A percentile compares a stretch with the other conserved stretches of the same genome.
Conservation (phyloP, 2,797 vertebrate genomes). For the Periparus ater region DNA sequence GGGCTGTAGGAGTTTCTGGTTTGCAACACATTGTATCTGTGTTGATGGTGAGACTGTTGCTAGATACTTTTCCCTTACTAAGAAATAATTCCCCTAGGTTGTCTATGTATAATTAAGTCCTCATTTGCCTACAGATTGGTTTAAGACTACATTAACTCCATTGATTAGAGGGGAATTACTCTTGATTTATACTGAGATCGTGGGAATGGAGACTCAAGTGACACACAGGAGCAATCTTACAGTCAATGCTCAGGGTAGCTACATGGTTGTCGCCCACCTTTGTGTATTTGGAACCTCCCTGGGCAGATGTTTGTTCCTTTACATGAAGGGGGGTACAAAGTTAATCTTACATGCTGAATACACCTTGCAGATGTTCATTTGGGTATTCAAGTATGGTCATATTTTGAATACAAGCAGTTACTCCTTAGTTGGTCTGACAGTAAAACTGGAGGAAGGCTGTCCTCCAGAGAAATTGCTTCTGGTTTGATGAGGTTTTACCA, state of each 20-base stretch:
- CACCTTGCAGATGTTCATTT: not conserved
- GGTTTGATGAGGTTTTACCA: not conserved
- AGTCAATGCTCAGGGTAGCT: not conserved
- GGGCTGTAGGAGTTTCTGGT: not conserved
- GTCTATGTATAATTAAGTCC: not conserved
- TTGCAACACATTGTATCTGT: not conserved
- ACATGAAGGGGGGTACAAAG: not conserved
- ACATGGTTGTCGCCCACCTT: not conserved
- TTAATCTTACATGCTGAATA: not conserved
- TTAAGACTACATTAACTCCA: not conserved
- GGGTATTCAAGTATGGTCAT: not conserved
- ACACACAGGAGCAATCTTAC: not conserved
- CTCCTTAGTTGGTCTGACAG: not conserved
- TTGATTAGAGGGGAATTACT: constrained; percentile 3
- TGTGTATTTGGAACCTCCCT: not conserved
- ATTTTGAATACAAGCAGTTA: not conserved
- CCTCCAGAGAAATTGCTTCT: not conserved
- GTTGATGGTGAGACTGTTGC: not conserved
- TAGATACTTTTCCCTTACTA: not conserved
- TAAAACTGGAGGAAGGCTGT: not conserved
- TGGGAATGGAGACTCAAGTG: not conserved
- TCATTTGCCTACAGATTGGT: not conserved
- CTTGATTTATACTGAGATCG: not conserved
- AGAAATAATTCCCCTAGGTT: not conserved
- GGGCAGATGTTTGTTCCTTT: not conserved